phyloP scores from a whole-genome alignment of 2,888 invertebrate species.

The Amaurobius ferox region DNA sequence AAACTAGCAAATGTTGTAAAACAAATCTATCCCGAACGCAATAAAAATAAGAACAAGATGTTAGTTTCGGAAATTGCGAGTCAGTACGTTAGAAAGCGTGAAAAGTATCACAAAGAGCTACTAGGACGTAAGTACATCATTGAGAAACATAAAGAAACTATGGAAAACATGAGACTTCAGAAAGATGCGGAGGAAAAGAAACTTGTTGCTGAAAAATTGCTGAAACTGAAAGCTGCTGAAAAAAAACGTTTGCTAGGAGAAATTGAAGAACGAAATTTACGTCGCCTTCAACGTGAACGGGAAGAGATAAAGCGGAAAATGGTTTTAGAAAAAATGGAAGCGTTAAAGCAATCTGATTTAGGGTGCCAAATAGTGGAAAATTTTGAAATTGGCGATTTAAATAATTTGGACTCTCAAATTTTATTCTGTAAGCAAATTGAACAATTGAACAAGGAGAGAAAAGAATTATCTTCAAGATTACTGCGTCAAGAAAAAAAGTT shows the following conservation, averaged over 20 bases:
- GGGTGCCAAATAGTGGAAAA: slow-evolving; percentile 36
- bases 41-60: not conserved
- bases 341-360: slow-evolving; percentile 24
- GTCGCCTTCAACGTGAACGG: slow-evolving; percentile 2
- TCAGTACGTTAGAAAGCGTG: not conserved
- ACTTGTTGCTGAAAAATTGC: not conserved
- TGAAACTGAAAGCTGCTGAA: slow-evolving; percentile 28
- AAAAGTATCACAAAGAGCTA: not conserved
- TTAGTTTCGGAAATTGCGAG: not conserved
- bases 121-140: slow-evolving; percentile 29
- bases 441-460: slow-evolving; percentile 22
- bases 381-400: not conserved
- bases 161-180: slow-evolving; percentile 22
- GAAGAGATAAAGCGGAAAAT: slow-evolving; percentile 30
- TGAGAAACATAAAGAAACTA: slow-evolving; percentile 38
- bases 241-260: slow-evolving; percentile 39
- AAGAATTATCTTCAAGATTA: slow-evolving; percentile 11
- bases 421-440: slow-evolving; percentile 39
- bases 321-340: slow-evolving; percentile 33
- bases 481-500: slow-evolving; percentile 31
- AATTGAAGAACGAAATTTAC: slow-evolving; percentile 38
- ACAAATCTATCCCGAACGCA: not conserved
- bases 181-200: slow-evolving; percentile 35
- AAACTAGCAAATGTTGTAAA: not conserved
- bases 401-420: slow-evolving; percentile 27